Conservation (phyloP, 2,888 invertebrate genomes). For the Neelides folsomi region DNA sequence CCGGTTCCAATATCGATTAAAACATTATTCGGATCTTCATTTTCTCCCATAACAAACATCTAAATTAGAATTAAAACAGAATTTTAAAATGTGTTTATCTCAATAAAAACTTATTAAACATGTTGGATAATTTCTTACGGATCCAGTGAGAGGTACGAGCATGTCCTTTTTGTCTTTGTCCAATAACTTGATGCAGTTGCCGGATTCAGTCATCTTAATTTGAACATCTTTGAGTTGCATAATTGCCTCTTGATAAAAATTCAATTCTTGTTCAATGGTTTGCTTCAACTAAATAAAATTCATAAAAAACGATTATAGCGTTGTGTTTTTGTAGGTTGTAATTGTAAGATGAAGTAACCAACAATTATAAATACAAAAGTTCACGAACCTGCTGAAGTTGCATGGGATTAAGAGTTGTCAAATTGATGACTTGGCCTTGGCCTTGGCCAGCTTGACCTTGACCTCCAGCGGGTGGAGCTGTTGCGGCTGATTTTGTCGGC, state of each 20-base stretch:
- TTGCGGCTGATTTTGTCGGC: background rate
- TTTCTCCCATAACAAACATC: conserved; percentile 89
- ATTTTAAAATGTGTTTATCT: conserved; percentile 5
- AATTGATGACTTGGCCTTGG: conserved; percentile 23
- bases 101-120: conserved; percentile 5
- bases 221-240: conserved; percentile 81
- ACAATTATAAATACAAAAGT: too few relatives aligned
- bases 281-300: conserved; percentile 11
- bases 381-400: conserved; percentile 16
- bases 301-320: too few relatives aligned
- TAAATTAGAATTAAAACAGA: conserved; percentile 34
- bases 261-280: conserved; percentile 51
- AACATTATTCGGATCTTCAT: conserved; percentile 71
- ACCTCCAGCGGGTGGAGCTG: conserved; percentile 6
- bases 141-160: conserved; percentile 85
- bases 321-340: too few relatives aligned
- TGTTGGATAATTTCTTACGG: conserved; percentile 51
- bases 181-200: conserved; percentile 67
- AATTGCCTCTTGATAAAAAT: conserved; percentile 76
- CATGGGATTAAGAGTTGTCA: conserved; percentile 19
- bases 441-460: too few relatives aligned
- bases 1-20: conserved; percentile 94
- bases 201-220: conserved; percentile 75
- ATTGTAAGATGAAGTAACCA: too few relatives aligned
- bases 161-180: conserved; percentile 64